A percentile compares a stretch with the other conserved stretches of the same genome.
These are phyloP conservation scores for Morpho deidamia DNA, from an alignment of 2,888 invertebrate genomes.

Conservation along the genomic window DNA sequence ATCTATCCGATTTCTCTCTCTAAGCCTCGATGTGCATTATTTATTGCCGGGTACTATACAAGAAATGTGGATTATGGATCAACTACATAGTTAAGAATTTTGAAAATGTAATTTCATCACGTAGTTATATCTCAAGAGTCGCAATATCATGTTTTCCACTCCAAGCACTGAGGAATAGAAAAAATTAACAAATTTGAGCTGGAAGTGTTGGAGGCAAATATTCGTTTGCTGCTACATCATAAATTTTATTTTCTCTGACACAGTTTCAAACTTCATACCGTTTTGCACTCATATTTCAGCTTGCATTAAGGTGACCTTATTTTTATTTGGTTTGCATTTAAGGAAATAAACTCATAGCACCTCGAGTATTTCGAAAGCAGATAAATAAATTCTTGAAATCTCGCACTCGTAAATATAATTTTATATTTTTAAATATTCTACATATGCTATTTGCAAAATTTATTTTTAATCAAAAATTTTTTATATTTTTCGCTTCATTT, in stretches of 20 bases:
- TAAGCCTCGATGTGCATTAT: too few relatives aligned
- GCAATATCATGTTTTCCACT: neutral
- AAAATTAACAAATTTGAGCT: constrained; percentile 29
- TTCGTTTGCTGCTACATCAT: constrained; percentile 29
- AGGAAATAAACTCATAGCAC: constrained; percentile 18
- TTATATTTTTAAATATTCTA: neutral
- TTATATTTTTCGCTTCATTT: too few relatives aligned
- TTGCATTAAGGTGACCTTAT: constrained; percentile 34
- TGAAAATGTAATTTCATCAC: neutral
- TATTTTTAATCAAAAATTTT: too few relatives aligned
- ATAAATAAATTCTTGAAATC: constrained; percentile 6
- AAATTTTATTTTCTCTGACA: constrained; percentile 33
- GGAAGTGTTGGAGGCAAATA: constrained; percentile 38
- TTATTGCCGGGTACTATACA: too few relatives aligned
- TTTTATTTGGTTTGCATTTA: constrained; percentile 34
- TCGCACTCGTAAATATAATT: neutral
- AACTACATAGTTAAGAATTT: too few relatives aligned
- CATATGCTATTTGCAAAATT: neutral
- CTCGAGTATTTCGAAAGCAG: constrained; percentile 13
- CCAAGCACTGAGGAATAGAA: neutral
- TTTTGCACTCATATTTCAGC: constrained; percentile 39
- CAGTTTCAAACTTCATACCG: constrained; percentile 38
- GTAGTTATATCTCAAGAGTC: neutral
- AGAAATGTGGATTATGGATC: too few relatives aligned
- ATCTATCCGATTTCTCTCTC: too few relatives aligned